These are phyloP conservation scores for Philonicus albiceps DNA, from an alignment of 2,888 invertebrate genomes.

Conservation along the genomic window DNA sequence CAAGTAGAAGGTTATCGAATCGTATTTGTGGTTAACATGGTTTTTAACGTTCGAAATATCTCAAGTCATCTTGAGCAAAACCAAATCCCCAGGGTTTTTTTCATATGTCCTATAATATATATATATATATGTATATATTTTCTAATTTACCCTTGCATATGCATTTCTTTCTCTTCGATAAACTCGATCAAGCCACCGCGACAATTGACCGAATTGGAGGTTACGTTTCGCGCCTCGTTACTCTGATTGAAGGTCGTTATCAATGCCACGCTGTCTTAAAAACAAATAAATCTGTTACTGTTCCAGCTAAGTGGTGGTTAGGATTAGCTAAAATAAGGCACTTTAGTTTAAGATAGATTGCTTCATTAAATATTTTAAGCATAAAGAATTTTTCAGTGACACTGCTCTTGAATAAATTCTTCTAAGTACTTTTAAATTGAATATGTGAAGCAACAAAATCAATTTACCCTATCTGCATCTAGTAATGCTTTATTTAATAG, in stretches of 20 bases:
- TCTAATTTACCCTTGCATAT: neutral
- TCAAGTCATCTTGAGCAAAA: neutral
- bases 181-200: neutral
- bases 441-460: no score
- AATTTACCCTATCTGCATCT: no score
- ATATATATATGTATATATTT: neutral
- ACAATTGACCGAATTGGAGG: neutral
- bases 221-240: neutral
- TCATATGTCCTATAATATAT: neutral
- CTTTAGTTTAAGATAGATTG: no score
- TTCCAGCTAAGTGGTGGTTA: neutral
- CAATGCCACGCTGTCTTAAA: neutral
- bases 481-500: no score
- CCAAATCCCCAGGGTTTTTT: neutral
- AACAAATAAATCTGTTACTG: neutral
- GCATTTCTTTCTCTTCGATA: neutral
- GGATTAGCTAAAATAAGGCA: neutral
- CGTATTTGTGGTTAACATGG: neutral
- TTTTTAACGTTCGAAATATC: neutral
- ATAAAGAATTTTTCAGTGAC: no score
- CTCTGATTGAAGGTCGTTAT: neutral
- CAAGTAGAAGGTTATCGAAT: neutral
- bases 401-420: no score
- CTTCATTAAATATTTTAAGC: neutral
- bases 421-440: no score